Conservation (phyloP, 2,113 vertebrate genomes). For the Psephotus haematonotus region DNA sequence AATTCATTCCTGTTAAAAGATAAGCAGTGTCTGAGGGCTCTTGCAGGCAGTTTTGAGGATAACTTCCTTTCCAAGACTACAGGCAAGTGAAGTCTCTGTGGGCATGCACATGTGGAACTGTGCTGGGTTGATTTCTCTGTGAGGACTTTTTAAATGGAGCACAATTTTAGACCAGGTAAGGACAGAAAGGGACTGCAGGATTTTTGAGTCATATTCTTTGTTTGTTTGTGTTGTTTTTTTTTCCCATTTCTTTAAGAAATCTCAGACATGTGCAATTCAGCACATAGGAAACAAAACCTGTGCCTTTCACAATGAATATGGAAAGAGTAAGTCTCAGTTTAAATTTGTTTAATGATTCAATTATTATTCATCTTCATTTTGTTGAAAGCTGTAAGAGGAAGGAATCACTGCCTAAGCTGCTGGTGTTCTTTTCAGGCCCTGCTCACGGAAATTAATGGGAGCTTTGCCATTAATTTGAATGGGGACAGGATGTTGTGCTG, state of each 20-base stretch:
- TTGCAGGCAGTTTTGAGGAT: not conserved
- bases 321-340: not conserved
- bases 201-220: not conserved
- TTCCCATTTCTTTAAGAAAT: not conserved
- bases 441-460: conserved; percentile 54
- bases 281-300: not conserved
- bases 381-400: not conserved
- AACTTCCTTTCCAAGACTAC: not conserved
- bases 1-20: not conserved
- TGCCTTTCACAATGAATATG: not conserved
- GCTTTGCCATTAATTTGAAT: conserved; percentile 46
- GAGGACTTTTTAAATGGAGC: not conserved
- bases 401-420: not conserved
- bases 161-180: not conserved
- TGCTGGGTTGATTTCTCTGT: not conserved
- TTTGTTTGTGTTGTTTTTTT: not conserved
- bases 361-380: not conserved
- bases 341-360: not conserved
- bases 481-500: conserved; percentile 49
- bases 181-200: not conserved
- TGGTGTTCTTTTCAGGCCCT: conserved; percentile 4
- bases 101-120: not conserved
- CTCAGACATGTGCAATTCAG: not conserved
- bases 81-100: not conserved
- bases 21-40: not conserved